These are phyloP conservation scores for Pteronotus mesoamericanus DNA, from an alignment of 2,797 vertebrate genomes.

Conservation along the genomic window DNA sequence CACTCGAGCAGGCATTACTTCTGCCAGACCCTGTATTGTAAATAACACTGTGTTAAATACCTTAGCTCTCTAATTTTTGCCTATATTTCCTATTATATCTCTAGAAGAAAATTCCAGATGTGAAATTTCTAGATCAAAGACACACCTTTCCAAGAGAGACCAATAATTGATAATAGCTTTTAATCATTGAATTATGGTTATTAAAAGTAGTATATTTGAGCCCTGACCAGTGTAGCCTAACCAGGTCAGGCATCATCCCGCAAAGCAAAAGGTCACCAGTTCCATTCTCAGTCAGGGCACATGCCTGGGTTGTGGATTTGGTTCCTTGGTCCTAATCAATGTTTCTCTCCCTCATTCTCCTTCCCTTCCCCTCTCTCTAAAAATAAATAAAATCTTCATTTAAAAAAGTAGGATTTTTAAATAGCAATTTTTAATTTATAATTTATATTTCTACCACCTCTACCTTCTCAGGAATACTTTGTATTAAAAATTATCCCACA, in stretches of 20 bases:
- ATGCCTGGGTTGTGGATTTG: background rate
- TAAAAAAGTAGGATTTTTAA: background rate
- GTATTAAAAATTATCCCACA: background rate
- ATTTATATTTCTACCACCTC: background rate
- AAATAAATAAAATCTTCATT: background rate
- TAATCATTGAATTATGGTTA: background rate
- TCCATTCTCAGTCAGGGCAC: background rate
- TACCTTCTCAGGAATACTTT: background rate
- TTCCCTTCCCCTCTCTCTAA: background rate
- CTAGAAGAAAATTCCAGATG: background rate
- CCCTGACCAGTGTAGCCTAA: too few species aligned
- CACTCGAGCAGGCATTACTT: too few species aligned
- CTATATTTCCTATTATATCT: conserved; percentile 16
- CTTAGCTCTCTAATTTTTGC: conserved; percentile 2
- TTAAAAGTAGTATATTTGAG: background rate
- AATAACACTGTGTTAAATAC: background rate
- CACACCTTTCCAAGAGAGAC: background rate
- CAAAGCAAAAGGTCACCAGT: background rate
- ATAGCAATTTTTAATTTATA: background rate
- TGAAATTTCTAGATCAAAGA: conserved; percentile 7
- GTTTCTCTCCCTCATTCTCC: background rate
- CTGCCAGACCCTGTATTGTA: background rate
- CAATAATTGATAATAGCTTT: background rate
- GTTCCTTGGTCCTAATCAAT: background rate
- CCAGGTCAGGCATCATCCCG: background rate